phyloP scores from a whole-genome alignment of 1,140 invertebrate species.

The Scaptomyza montana region DNA sequence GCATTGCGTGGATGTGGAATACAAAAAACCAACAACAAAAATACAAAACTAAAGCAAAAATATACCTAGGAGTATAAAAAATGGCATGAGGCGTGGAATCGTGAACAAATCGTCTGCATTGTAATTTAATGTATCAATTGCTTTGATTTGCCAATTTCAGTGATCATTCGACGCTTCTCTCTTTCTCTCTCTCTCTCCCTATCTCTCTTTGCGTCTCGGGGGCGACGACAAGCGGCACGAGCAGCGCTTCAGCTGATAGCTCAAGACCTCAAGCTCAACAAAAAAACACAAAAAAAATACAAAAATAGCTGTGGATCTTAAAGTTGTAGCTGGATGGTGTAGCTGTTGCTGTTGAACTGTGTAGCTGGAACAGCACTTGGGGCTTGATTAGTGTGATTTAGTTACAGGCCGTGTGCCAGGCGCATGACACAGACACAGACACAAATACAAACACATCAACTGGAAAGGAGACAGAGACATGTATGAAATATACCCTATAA shows the following conservation, averaged over 20 bases:
- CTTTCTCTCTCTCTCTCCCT: background rate
- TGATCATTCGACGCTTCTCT: conserved; percentile 56
- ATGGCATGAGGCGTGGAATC: conserved; percentile 70
- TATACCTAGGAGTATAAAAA: conserved; percentile 7
- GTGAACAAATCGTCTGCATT: conserved; percentile 81
- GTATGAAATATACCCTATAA: background rate
- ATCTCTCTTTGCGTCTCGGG: conserved; percentile 49
- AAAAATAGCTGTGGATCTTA: background rate
- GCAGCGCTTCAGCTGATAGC: conserved; percentile 50
- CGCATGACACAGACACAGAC: conserved; percentile 73
- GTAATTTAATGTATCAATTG: conserved; percentile 83
- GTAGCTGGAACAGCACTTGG: conserved; percentile 64
- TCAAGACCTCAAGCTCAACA: conserved; percentile 10
- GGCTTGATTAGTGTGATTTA: conserved; percentile 83
- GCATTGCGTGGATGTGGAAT: conserved; percentile 65
- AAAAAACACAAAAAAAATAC: too few species aligned
- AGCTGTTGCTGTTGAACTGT: background rate
- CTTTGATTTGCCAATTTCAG: conserved; percentile 81
- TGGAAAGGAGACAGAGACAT: background rate
- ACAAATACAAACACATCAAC: conserved; percentile 5
- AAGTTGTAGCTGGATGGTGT: conserved; percentile 30
- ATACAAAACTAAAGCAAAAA: conserved; percentile 25
- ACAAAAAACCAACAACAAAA: conserved; percentile 20
- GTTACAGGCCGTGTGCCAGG: conserved; percentile 81
- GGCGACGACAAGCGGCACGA: conserved; percentile 75